Conservation (phyloP, 2,797 vertebrate genomes). For the Brachyrhaphis roseni region DNA sequence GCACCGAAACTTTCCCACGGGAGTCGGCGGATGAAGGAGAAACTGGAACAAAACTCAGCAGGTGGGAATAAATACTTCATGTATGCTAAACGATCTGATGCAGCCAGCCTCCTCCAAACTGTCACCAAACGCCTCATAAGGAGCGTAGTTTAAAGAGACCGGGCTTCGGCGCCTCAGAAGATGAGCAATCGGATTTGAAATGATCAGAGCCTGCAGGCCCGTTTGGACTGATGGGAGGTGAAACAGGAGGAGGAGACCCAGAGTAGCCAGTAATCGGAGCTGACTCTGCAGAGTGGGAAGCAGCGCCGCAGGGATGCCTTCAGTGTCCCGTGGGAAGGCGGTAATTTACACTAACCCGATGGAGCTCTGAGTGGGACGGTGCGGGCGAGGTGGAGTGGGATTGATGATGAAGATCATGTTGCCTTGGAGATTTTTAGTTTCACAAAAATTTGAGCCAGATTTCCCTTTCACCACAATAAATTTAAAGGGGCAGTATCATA, state of each 20-base stretch:
- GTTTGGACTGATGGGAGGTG: slow-evolving; percentile 22
- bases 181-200: slow-evolving; percentile 34
- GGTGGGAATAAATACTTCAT: slow-evolving; percentile 3
- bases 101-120: slow-evolving; percentile 1
- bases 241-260: slow-evolving; percentile 33
- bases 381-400: background rate
- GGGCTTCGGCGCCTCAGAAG: slow-evolving; percentile 25
- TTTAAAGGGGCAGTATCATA: background rate
- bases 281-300: slow-evolving; percentile 31
- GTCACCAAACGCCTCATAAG: background rate
- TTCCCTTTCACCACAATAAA: background rate
- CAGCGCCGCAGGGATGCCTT: slow-evolving; percentile 40
- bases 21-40: background rate
- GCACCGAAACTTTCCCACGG: background rate
- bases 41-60: background rate
- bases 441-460: background rate
- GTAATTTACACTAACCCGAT: slow-evolving; percentile 60
- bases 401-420: background rate
- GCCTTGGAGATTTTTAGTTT: background rate
- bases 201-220: background rate
- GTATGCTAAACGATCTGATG: background rate
- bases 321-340: slow-evolving; percentile 35
- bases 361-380: slow-evolving; percentile 22
- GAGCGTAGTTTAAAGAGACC: background rate
- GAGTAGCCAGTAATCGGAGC: slow-evolving; percentile 32